A percentile compares a stretch with the other conserved stretches of the same genome.
phyloP scores from a whole-genome alignment of 2,113 vertebrate species.

The Heliornis fulica region DNA sequence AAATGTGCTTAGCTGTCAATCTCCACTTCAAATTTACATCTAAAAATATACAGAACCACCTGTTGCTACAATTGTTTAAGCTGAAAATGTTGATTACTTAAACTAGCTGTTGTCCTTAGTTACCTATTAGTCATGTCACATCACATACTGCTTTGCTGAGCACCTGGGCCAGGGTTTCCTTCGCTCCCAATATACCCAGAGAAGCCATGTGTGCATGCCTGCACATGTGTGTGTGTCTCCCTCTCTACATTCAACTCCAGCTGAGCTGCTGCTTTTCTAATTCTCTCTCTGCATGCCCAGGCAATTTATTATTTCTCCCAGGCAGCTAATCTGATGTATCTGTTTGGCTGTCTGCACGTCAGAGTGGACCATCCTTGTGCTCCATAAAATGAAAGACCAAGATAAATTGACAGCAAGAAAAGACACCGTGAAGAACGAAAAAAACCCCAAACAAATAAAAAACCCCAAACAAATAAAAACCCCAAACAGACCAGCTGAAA shows the following conservation, averaged over 20 bases:
- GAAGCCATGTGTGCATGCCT: rapidly evolving
- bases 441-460: background rate
- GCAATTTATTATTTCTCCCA: background rate
- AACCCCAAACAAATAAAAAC: background rate
- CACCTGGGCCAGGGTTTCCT: background rate
- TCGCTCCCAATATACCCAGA: background rate
- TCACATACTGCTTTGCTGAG: background rate
- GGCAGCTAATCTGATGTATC: background rate
- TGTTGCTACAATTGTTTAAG: background rate
- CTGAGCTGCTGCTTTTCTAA: background rate
- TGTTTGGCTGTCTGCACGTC: background rate
- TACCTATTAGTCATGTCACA: background rate
- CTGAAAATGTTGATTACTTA: background rate
- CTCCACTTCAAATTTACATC: background rate
- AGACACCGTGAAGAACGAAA: background rate
- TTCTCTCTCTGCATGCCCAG: background rate
- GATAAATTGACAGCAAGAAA: background rate
- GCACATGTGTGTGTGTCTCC: background rate
- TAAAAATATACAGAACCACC: background rate
- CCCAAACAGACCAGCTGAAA: background rate
- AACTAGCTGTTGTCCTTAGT: background rate
- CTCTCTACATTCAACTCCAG: background rate
- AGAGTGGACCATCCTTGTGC: no score
- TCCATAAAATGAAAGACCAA: background rate
- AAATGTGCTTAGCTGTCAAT: background rate